Conservation (phyloP, 2,113 vertebrate genomes). For the Microtus oregoni region DNA sequence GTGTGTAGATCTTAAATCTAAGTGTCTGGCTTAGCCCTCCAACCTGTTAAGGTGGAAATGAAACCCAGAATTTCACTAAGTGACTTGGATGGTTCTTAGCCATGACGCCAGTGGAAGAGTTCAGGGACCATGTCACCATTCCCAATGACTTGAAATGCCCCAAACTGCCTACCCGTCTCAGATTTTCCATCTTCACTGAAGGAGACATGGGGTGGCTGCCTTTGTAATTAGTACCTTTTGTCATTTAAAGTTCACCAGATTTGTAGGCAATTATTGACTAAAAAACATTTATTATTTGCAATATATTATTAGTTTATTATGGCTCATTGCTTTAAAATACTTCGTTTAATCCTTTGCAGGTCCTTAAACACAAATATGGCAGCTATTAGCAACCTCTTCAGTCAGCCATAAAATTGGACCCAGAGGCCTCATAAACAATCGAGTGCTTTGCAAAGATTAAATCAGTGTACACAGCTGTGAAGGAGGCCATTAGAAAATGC, state of each 20-base stretch:
- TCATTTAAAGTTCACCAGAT: slow-evolving; percentile 86
- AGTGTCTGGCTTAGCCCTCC: neutral
- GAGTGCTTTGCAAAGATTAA: slow-evolving; percentile 91
- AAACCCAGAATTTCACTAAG: slow-evolving; percentile 68
- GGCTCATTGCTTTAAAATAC: slow-evolving; percentile 91
- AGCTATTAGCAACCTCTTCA: slow-evolving; percentile 93
- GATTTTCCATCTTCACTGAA: slow-evolving; percentile 74
- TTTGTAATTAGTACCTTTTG: slow-evolving; percentile 87
- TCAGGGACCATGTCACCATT: neutral
- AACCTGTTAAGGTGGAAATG: slow-evolving; percentile 7
- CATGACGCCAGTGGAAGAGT: neutral
- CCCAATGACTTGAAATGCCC: neutral
- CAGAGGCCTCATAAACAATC: slow-evolving; percentile 92
- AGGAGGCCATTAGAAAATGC: slow-evolving; percentile 89
- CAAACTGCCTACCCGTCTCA: neutral
- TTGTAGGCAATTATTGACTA: slow-evolving; percentile 88
- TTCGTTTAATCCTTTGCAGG: slow-evolving; percentile 89
- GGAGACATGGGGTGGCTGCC: slow-evolving; percentile 71
- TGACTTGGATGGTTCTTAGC: slow-evolving; percentile 24
- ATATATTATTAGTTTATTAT: slow-evolving; percentile 90
- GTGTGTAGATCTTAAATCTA: neutral
- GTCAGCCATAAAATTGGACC: slow-evolving; percentile 93
- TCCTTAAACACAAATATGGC: slow-evolving; percentile 92
- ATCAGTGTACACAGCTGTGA: slow-evolving; percentile 90
- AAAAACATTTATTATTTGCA: slow-evolving; percentile 90